Base-by-base conservation (phyloP, 2,888 invertebrate species). In the Cephus rjabovi region DNA sequence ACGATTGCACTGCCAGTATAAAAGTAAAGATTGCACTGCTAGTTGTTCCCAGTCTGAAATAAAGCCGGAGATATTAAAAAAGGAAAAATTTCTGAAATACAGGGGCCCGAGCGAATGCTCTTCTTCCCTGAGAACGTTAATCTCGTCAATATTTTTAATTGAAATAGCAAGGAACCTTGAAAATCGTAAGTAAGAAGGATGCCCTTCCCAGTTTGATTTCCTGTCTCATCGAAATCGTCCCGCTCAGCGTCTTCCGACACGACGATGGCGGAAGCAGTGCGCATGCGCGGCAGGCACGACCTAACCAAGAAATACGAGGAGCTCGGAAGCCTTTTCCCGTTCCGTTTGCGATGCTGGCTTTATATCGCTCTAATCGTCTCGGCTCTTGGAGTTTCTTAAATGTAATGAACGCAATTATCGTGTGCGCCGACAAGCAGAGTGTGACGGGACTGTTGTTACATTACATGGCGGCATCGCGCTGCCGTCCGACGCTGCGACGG, bases 341-440 rank as follows among this genome's bases (percentile, higher is more conserved):
- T 71, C 31, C 31, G 71, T 71, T 31, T 23, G 71, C 71, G 71
- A 34, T 71, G 71, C 71, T 30, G 33, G 33, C 71, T 71, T 71
- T 74, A 74, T 37, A 37, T 37, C 74, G 35, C 35, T 12, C 35
- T 74, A 74, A 74, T 74, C 74, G 74, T 31, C 74, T 74, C 74
- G 34, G 74, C 34, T 74, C 74, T 74, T 34, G 74, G n/a, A 34
- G 30, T 30, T 89, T 90, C 89, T 89, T 86, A 88, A 89, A 90
- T 89, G 89, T 90, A 90, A 90, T 89, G 90, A 90, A 88, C 83
- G 89, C 88, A 90, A 90, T 90, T 90, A 89, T 90, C 90, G 89
- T 90, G 90, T 87, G 90, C 90, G 88, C 88, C 84, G 86, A 81
- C 88, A 89, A 90, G 89, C 90, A 90, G 90, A 90, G 90, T 90